A percentile compares a stretch with the other conserved stretches of the same genome.
Conservation (phyloP, 2,797 vertebrate species). For the Anomalospiza imberbis region DNA sequence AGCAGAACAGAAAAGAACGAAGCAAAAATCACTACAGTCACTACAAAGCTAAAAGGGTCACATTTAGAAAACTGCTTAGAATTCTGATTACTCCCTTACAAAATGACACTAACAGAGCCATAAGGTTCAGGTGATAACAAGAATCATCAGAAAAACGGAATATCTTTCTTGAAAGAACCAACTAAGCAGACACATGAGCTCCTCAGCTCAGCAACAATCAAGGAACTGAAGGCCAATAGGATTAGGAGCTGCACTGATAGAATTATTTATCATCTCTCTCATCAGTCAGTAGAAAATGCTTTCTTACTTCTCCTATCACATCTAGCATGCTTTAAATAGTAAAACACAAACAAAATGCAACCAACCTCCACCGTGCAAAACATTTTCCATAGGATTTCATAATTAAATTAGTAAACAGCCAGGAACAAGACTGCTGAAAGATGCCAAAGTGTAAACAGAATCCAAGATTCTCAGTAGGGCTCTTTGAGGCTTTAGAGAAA, state of each 20-base stretch:
- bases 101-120: neutral
- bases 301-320: neutral
- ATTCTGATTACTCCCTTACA: neutral
- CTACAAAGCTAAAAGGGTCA: neutral
- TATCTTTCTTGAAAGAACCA: neutral
- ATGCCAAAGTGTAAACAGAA: neutral
- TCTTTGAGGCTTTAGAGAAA: neutral
- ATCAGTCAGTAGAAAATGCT: neutral
- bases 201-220: neutral
- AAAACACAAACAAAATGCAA: neutral
- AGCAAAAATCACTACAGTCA: neutral
- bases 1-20: neutral
- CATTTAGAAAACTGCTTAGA: neutral
- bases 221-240: neutral
- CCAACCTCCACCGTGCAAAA: neutral
- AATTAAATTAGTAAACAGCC: neutral
- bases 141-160: neutral
- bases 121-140: neutral
- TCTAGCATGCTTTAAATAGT: neutral
- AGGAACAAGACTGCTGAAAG: neutral
- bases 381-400: neutral
- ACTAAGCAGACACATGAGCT: neutral
- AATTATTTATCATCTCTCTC: neutral
- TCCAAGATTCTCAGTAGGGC: fast-evolving
- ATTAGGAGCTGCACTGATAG: neutral